Base-by-base conservation (phyloP, 2,797 vertebrate species). In the Mareca strepera region DNA sequence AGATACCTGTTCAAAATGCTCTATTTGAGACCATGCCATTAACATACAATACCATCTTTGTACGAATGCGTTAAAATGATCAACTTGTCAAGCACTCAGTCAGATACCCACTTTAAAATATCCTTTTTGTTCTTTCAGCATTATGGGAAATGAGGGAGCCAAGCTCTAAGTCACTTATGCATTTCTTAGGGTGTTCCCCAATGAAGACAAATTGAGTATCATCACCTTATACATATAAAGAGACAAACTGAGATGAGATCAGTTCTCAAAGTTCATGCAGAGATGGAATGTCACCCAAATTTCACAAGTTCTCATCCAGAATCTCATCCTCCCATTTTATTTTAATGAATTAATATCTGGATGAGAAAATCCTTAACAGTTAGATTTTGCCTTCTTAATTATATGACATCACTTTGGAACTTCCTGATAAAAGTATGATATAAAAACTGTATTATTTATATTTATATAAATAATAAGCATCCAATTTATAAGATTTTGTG, bases 281-380 rank as follows among this genome's bases (percentile, higher is more conserved):
- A 44, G 69, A 74, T 60, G 82, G 56, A 46, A 73, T 58, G 59
- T 86, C 55, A 69, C 48, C 43, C 35, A 5, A 69, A 39, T 73
- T 56, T 93, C 28, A 86, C 68, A 56, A 79, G 39, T 46, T 88
- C 70, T 79, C 20, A 74, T 82, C 55, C 74, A 82, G 90, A 92
- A 92, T 69, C 89, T 91, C 70, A 72, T 60, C 28, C 29, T 70
- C 86, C 29, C 46, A 41, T 90, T 96, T 84, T 56, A 79, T 88
- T 86, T 88, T 83, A 79, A 76, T 84, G 59, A 94, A 90, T 93
- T 90, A 52, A 93, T 64, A 39, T 92, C 82, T 93, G 69, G 55
- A 86, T 84, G 41, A 84, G 68, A 93, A 90, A 25, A 46, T 84
- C 12, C 56, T 87, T 76, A 33, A 84, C 86, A 88, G 41, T 83